A percentile compares a stretch with the other conserved stretches of the same genome.
Conservation (phyloP, 37 sponge, comb jelly and placozoan species). For the Hormiphora californensis region DNA sequence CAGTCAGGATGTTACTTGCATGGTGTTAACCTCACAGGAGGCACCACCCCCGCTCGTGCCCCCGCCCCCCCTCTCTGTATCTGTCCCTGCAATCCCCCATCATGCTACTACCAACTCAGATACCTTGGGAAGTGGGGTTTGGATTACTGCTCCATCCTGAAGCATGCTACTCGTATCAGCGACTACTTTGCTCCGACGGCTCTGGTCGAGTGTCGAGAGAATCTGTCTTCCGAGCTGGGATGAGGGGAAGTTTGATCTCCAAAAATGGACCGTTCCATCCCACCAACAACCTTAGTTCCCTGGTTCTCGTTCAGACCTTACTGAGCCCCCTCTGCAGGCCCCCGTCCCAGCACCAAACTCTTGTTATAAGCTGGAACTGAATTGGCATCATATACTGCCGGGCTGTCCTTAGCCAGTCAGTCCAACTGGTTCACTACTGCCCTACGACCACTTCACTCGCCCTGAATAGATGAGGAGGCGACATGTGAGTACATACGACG, state of each 20-base stretch:
- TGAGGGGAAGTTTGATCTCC: no score
- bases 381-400: slow-evolving; percentile 21
- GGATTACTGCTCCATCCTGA: background rate
- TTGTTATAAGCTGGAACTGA: slow-evolving; percentile 35
- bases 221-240: no score
- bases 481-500: no score
- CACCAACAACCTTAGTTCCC: background rate
- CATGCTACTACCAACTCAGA: background rate
- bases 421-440: no score
- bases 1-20: background rate
- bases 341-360: background rate
- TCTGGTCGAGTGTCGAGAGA: no score
- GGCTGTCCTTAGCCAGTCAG: slow-evolving; percentile 53
- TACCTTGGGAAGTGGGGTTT: background rate
- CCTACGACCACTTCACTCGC: no score
- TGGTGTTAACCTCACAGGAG: background rate
- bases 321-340: slow-evolving; percentile 26
- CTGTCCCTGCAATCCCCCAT: background rate
- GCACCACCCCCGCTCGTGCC: background rate
- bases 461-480: no score
- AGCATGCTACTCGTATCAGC: background rate
- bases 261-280: no score
- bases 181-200: no score
- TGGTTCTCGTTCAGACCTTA: slow-evolving; percentile 40
- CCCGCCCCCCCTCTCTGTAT: background rate